Evolutionary conservation across 2,113 vertebrate genomes (phyloP).

Genomic region (Nanorana parkeri): DNA sequence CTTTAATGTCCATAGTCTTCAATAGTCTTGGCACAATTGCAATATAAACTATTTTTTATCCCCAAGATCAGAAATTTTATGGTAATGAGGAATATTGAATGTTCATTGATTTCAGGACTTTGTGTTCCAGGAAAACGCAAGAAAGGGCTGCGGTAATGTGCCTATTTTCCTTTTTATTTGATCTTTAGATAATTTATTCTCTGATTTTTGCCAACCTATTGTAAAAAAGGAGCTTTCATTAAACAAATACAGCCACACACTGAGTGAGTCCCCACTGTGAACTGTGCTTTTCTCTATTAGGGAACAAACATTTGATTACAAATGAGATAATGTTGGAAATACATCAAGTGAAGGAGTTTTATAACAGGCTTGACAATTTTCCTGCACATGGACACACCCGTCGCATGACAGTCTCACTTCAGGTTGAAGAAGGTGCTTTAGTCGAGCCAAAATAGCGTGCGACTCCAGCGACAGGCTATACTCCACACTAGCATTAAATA

Average conservation of each 20-base stretch:
- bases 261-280: slow-evolving; percentile 50
- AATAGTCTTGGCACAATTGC: too few relatives aligned
- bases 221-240: slow-evolving; percentile 49
- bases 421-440: slow-evolving; percentile 42
- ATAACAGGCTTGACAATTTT: slow-evolving; percentile 39
- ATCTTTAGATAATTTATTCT: slow-evolving; percentile 49
- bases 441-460: slow-evolving; percentile 41
- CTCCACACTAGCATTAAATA: slow-evolving; percentile 34
- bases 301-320: slow-evolving; percentile 54
- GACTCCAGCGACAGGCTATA: slow-evolving; percentile 13
- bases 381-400: slow-evolving; percentile 29
- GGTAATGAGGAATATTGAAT: background rate
- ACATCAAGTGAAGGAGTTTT: slow-evolving; percentile 49
- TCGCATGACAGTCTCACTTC: slow-evolving; percentile 47
- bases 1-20: too few relatives aligned
- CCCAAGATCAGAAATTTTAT: too few relatives aligned
- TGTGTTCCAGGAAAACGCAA: slow-evolving; percentile 48
- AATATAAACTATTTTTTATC: too few relatives aligned
- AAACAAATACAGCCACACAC: slow-evolving; percentile 54
- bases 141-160: background rate
- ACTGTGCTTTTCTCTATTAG: slow-evolving; percentile 38
- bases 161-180: slow-evolving; percentile 38
- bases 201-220: slow-evolving; percentile 51
- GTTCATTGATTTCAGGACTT: slow-evolving; percentile 17
- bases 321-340: slow-evolving; percentile 53